Conservation (phyloP, 1,140 invertebrate genomes). For the Batillaria attramentaria region DNA sequence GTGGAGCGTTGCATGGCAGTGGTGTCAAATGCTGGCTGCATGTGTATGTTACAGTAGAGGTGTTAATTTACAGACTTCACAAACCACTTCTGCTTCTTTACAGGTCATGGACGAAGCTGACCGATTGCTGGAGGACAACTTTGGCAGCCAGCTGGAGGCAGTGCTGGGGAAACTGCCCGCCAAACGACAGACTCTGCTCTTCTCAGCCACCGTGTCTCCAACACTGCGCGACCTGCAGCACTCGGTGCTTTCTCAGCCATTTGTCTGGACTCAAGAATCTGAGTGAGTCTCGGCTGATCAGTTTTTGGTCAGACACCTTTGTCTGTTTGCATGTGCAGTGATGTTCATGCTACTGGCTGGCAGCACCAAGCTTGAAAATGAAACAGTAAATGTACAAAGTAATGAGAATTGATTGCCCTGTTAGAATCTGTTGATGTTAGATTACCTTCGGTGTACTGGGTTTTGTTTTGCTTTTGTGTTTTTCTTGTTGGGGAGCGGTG, state of each 20-base stretch:
- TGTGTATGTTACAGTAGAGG: no score
- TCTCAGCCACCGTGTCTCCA: constrained; percentile 72
- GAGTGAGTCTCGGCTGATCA: constrained; percentile 57
- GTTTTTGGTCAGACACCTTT: no score
- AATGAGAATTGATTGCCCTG: neutral
- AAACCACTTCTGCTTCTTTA: constrained; percentile 19
- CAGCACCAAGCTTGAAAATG: no score
- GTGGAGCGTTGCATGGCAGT: no score
- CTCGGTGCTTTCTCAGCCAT: constrained; percentile 66
- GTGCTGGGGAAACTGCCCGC: constrained; percentile 69
- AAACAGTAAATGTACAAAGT: no score
- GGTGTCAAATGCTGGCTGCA: no score
- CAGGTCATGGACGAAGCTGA: constrained; percentile 73
- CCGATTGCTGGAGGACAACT: constrained; percentile 71
- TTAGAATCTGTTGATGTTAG: neutral
- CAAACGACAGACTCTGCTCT: constrained; percentile 72
- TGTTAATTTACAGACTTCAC: no score
- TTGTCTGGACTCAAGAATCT: constrained; percentile 66
- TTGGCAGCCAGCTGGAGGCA: constrained; percentile 69
- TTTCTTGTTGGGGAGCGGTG: no score
- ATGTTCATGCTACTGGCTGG: no score
- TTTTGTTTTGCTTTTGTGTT: neutral
- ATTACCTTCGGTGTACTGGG: neutral
- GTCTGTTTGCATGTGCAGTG: no score
- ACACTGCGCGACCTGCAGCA: constrained; percentile 64